Base-by-base conservation (phyloP, 2,888 invertebrate species). In the Drosophila picticornis region DNA sequence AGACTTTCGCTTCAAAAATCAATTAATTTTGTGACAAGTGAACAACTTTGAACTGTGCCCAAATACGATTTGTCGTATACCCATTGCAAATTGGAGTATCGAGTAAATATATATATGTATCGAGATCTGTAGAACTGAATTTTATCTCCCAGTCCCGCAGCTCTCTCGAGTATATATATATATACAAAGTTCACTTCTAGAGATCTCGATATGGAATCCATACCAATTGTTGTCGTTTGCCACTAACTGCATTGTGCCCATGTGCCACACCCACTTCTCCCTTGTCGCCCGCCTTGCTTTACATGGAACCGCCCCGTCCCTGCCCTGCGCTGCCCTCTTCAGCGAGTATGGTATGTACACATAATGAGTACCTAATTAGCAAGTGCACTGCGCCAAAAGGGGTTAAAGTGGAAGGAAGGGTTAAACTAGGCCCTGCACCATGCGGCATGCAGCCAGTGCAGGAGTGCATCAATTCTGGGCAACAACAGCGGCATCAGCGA, bases 361-460 rank as follows among this genome's bases (percentile, higher is more conserved):
- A 56, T 56, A 56, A 56, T 56, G 38, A 56, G 56, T 56, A 56
- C 29, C 56, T 56, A 56, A 56, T 56, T 56, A 56, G 56, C 13
- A 38, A 38, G n/a, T 29, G 38, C 27, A 50, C 22, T 50, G 27
- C 10, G 27, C 4, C 27, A 27, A 46, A 25, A 13, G 22, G 25
- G 46, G 9, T 19, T 2, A 19, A 11, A 19, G 10, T 0, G 10
- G 46, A 13, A 16, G 25, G 25, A 7, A 11, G 25, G 25, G 0
- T 25, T 46, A 32, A 43, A 13, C 9, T 46, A 25, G 46, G 25
- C 25, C 25, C 16, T 25, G 25, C 16, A 46, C 7, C 43, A 34
- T 52, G n/a, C 31, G 32, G 38, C 4, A 10, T 25, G 25, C 19
- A 55, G 19, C 34, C 19, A 34, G 34, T 10, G 27, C 38, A 56